Evolutionary conservation across 2,797 vertebrate species (phyloP).

Genomic region (Leuciscus waleckii): DNA sequence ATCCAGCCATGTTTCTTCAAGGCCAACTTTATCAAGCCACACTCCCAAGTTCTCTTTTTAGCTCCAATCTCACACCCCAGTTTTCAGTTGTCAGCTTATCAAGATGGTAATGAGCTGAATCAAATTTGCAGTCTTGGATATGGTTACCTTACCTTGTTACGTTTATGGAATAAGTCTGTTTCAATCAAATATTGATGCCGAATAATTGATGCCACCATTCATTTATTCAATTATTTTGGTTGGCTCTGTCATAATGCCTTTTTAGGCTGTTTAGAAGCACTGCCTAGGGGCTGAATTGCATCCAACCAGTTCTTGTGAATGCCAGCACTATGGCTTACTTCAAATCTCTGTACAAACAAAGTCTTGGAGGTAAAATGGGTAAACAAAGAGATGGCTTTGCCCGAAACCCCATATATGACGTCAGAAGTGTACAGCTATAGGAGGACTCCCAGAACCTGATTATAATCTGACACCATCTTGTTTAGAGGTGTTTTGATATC

Average conservation of each 20-base stretch:
- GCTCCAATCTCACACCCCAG: slow-evolving; percentile 1
- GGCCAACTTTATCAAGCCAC: slow-evolving; percentile 20
- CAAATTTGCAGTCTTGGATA: slow-evolving; percentile 14
- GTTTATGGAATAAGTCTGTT: slow-evolving; percentile 4
- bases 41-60: slow-evolving; percentile 17
- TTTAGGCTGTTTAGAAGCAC: not conserved
- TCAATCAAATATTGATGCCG: not conserved
- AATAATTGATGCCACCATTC: not conserved
- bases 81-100: slow-evolving; percentile 24
- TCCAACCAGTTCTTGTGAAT: slow-evolving; percentile 1
- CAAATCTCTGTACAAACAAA: not conserved
- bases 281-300: not conserved
- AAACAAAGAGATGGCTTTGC: slow-evolving; percentile 49
- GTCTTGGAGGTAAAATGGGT: slow-evolving; percentile 4
- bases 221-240: slow-evolving; percentile 7
- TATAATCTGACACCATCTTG: not conserved
- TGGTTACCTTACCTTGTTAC: not conserved
- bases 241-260: not conserved
- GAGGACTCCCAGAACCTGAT: slow-evolving; percentile 12
- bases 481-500: not conserved
- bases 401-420: not conserved
- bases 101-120: slow-evolving; percentile 38
- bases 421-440: slow-evolving; percentile 7
- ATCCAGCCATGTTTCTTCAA: slow-evolving; percentile 33
- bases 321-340: not conserved